Base-by-base conservation (phyloP, 2,113 vertebrate species). In the Cichladusa arquata region DNA sequence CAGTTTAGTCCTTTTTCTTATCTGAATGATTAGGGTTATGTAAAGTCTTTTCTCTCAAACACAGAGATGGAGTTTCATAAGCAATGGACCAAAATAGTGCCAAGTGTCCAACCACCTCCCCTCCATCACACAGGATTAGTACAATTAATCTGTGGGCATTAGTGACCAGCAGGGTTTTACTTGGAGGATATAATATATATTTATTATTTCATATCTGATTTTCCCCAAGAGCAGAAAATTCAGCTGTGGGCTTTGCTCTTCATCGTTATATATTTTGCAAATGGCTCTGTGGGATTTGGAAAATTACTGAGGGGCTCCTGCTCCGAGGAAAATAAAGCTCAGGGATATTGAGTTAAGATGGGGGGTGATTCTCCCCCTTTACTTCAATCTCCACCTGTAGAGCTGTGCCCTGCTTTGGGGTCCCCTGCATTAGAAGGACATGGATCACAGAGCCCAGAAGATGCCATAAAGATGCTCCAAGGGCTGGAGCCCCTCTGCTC, bases 111-210 rank as follows among this genome's bases (percentile, higher is more conserved):
- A 36, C 51, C 85, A 90, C 47, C 85, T 92, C 85, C 76, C 71
- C 82, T 85, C 4, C 17, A 94, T 78, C 82, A 17, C 64, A 11
- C 18, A 5, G 79, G 92, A 97, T 97, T 96, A 88, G 96, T 88
- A 96, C 94, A 96, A 96, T 90, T 96, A 96, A 96, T 97, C 95
- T 95, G 90, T 28, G 74, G 88, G 95, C 47, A 96, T 96, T 97
- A 97, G 93, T 56, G 81, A 69, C 79, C 79, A 81, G 85, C 79
- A 88, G 81, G 71, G 36, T 48, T 95, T 92, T 88, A 92, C 76
- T 80, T 44, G 67, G 51, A 66, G 48, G 36, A 60, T 88, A 51
- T 73, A 13, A 96, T 97, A 96, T 88, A 93, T 97, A 96, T 97
- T 96, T 97, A 96, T 96, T 94, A 92, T 93, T 95, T 88, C 82